Conservation (phyloP, 2,113 vertebrate genomes). For the Antechinus stuartii region DNA sequence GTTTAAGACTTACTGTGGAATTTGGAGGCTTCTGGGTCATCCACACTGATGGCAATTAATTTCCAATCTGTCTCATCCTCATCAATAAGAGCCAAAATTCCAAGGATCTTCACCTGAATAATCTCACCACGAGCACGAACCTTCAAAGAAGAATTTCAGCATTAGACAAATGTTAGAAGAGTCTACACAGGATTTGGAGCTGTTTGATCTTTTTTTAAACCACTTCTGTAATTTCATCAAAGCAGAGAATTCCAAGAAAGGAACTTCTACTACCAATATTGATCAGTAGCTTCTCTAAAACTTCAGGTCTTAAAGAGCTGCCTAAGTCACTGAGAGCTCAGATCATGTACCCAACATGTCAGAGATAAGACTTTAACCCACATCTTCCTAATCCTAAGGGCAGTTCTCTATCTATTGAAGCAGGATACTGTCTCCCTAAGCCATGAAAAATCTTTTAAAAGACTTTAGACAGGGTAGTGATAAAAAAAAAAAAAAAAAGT, state of each 20-base stretch:
- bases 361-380: neutral
- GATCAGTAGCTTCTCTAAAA: neutral
- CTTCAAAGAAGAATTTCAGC: slow-evolving; percentile 80
- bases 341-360: neutral
- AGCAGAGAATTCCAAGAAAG: neutral
- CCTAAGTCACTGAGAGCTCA: neutral
- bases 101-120: slow-evolving; percentile 95
- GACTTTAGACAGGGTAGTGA: neutral
- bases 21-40: slow-evolving; percentile 92
- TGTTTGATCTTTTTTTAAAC: neutral
- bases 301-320: neutral
- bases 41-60: slow-evolving; percentile 92
- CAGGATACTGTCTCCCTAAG: neutral
- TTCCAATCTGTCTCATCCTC: slow-evolving; percentile 98
- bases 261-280: neutral
- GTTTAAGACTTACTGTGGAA: slow-evolving; percentile 88
- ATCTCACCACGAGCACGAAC: slow-evolving; percentile 91
- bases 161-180: slow-evolving; percentile 49
- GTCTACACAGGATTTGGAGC: neutral
- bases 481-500: neutral
- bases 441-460: neutral
- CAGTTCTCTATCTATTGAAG: neutral
- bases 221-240: neutral
- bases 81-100: slow-evolving; percentile 94
- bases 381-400: neutral